A percentile compares a stretch with the other conserved stretches of the same genome.
Conservation (phyloP, 92 coral and sea anemone species). For the Galaxea fascicularis region DNA sequence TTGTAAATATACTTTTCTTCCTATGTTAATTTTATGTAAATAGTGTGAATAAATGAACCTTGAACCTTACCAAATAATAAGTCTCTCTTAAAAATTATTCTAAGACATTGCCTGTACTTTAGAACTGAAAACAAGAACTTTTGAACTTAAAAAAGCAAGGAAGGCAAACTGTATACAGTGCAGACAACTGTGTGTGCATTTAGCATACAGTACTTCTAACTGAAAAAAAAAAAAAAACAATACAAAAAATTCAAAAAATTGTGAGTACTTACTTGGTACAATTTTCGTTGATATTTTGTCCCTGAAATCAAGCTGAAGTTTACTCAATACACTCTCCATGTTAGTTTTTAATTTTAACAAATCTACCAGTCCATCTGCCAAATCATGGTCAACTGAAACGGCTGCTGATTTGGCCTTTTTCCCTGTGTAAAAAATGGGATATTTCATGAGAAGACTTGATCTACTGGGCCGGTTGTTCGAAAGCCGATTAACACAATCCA, state of each 20-base stretch:
- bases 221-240: background rate
- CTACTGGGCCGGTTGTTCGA: too few species aligned
- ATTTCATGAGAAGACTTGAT: too few species aligned
- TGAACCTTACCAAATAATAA: too few species aligned
- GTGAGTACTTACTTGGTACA: constrained; percentile 65
- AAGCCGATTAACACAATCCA: too few species aligned
- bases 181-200: background rate
- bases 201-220: background rate
- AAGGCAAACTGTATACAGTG: background rate
- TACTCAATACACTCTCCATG: constrained; percentile 86
- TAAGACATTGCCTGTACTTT: background rate
- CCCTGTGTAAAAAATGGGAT: background rate
- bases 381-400: constrained; percentile 70
- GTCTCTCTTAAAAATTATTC: too few species aligned
- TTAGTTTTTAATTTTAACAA: constrained; percentile 75
- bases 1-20: too few species aligned
- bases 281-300: constrained; percentile 73
- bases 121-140: background rate
- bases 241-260: too few species aligned
- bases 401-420: constrained; percentile 30
- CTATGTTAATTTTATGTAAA: too few species aligned
- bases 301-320: constrained; percentile 81
- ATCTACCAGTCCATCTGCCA: constrained; percentile 94
- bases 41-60: too few species aligned
- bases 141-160: background rate